These are phyloP conservation scores for Abscondita cerata DNA, from an alignment of 2,888 invertebrate species.

Conservation along the genomic window DNA sequence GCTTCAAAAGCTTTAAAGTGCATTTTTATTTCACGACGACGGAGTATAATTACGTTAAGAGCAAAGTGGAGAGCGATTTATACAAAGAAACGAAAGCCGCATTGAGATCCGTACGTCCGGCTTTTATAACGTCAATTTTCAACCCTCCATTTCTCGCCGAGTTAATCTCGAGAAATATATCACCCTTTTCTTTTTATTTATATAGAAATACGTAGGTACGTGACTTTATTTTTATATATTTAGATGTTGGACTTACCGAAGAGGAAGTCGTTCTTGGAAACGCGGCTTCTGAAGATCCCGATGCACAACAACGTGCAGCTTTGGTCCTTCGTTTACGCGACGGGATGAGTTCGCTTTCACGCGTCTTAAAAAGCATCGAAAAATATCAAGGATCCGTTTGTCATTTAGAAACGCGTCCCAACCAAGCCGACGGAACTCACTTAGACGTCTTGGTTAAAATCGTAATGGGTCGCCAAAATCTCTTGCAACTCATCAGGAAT, in stretches of 20 bases:
- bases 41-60: slow-evolving; percentile 40
- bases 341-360: slow-evolving; percentile 85
- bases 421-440: slow-evolving; percentile 75
- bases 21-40: slow-evolving; percentile 26
- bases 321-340: slow-evolving; percentile 86
- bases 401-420: slow-evolving; percentile 90
- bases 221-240: slow-evolving; percentile 30
- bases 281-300: slow-evolving; percentile 80
- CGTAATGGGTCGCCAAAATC: slow-evolving; percentile 80
- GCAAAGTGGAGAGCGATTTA: slow-evolving; percentile 44
- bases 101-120: slow-evolving; percentile 41
- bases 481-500: slow-evolving; percentile 82
- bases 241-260: slow-evolving; percentile 87
- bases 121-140: slow-evolving; percentile 57
- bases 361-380: slow-evolving; percentile 89
- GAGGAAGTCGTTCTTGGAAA: slow-evolving; percentile 90
- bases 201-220: slow-evolving; percentile 23
- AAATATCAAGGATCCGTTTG: slow-evolving; percentile 85
- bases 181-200: slow-evolving; percentile 30
- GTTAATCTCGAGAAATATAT: slow-evolving; percentile 51
- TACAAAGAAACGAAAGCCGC: slow-evolving; percentile 45
- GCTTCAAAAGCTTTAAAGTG: slow-evolving; percentile 1
- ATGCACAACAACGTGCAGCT: slow-evolving; percentile 82
- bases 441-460: slow-evolving; percentile 90
- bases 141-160: slow-evolving; percentile 56